Conservation (phyloP, 2,797 vertebrate species). For the Knipowitschia caucasica region DNA sequence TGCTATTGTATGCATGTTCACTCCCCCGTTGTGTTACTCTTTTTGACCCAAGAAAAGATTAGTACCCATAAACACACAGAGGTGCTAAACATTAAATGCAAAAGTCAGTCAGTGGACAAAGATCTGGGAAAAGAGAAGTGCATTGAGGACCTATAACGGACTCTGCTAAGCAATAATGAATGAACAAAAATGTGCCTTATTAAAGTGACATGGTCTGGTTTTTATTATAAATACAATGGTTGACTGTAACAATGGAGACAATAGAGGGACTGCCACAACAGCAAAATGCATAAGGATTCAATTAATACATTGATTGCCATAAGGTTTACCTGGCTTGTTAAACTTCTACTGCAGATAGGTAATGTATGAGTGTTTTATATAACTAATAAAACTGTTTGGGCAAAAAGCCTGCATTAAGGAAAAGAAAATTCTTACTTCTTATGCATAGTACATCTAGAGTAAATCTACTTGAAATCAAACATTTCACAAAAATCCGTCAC, state of each 20-base stretch:
- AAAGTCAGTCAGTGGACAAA: constrained; percentile 34
- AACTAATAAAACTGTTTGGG: neutral
- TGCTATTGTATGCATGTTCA: constrained; percentile 32
- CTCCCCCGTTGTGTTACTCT: constrained; percentile 30
- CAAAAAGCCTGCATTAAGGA: neutral
- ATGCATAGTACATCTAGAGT: neutral
- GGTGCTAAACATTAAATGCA: constrained; percentile 31
- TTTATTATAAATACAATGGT: too few relatives aligned
- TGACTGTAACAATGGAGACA: too few relatives aligned
- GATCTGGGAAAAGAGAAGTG: constrained; percentile 26
- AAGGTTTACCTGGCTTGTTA: neutral
- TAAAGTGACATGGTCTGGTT: neutral
- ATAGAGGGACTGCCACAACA: too few relatives aligned
- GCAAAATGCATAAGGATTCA: too few relatives aligned
- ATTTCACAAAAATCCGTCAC: constrained; percentile 5
- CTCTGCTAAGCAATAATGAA: neutral
- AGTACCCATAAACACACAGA: constrained; percentile 26
- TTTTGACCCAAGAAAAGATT: constrained; percentile 32
- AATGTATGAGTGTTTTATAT: too few relatives aligned
- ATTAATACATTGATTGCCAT: too few relatives aligned
- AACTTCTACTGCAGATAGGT: neutral
- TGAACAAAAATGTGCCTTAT: constrained; percentile 1
- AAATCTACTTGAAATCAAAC: neutral
- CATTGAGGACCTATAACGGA: constrained; percentile 11
- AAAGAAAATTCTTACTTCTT: neutral